Conservation (phyloP, 1,140 invertebrate species). For the Cyrtorhinus lividipennis region DNA sequence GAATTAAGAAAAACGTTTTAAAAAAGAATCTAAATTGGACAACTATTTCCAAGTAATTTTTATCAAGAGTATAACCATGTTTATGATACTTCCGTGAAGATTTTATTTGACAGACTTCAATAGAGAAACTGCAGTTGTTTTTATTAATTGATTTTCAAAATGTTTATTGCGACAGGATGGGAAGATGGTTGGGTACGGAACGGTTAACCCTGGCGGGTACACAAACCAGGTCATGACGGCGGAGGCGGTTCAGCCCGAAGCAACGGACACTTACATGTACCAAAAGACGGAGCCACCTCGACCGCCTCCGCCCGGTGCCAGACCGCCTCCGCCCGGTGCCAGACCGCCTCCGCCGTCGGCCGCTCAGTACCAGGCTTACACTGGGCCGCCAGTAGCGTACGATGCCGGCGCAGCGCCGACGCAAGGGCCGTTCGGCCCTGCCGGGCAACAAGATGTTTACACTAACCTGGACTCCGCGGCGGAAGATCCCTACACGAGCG, state of each 20-base stretch:
- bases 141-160: too few relatives aligned
- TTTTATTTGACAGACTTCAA: too few relatives aligned
- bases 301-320: neutral
- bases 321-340: neutral
- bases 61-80: too few relatives aligned
- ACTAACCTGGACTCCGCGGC: neutral
- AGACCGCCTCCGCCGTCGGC: neutral
- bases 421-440: too few relatives aligned
- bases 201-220: conserved; percentile 20
- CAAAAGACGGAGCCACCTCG: neutral
- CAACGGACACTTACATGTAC: conserved; percentile 23
- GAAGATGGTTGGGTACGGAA: conserved; percentile 21
- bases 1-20: too few relatives aligned
- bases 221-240: conserved; percentile 22
- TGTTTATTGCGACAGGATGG: conserved; percentile 15
- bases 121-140: too few relatives aligned
- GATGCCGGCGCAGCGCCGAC: neutral
- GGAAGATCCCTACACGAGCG: neutral
- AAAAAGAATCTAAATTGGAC: too few relatives aligned
- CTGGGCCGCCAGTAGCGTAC: neutral
- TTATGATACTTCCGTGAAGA: too few relatives aligned
- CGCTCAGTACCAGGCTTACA: neutral
- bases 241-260: conserved; percentile 23
- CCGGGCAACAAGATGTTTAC: neutral
- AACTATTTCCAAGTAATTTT: too few relatives aligned